These are phyloP conservation scores for Zenarchopterus dispar DNA, from an alignment of 2,797 vertebrate species.

Conservation along the genomic window DNA sequence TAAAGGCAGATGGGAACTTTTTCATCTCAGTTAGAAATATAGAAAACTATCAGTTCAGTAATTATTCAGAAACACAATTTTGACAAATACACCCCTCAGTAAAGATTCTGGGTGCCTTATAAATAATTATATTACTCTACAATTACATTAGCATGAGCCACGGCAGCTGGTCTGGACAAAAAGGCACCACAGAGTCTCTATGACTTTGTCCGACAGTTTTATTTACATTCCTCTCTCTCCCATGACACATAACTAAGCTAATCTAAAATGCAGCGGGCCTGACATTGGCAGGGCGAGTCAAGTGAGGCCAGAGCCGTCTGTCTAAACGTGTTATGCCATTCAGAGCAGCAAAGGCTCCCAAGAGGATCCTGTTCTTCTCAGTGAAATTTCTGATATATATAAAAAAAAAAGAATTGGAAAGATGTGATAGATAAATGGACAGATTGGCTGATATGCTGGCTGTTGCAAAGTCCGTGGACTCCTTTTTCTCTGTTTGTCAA, in stretches of 20 bases:
- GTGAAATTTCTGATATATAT: slow-evolving; percentile 28
- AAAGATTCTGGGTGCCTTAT: slow-evolving; percentile 13
- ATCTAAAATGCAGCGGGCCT: slow-evolving; percentile 59
- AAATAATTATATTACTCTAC: slow-evolving; percentile 45
- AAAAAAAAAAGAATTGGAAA: slow-evolving; percentile 21
- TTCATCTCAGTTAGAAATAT: background rate
- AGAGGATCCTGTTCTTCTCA: slow-evolving; percentile 31
- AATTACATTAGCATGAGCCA: slow-evolving; percentile 65
- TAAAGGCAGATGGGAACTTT: background rate
- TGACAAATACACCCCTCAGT: slow-evolving; percentile 19
- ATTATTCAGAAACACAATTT: background rate
- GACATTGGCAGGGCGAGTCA: slow-evolving; percentile 39
- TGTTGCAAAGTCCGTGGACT: slow-evolving; percentile 1
- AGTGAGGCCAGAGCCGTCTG: slow-evolving; percentile 58
- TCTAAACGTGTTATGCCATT: slow-evolving; percentile 58
- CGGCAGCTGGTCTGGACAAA: slow-evolving; percentile 69
- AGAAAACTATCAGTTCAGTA: slow-evolving; percentile 23
- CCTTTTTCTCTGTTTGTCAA: slow-evolving; percentile 15
- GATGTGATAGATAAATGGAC: slow-evolving; percentile 14
- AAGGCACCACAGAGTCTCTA: slow-evolving; percentile 60
- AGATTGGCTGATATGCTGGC: slow-evolving; percentile 2
- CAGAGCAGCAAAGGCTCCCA: slow-evolving; percentile 27
- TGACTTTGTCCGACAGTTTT: slow-evolving; percentile 57
- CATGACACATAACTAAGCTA: slow-evolving; percentile 63
- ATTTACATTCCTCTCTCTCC: slow-evolving; percentile 67